Evolutionary conservation across 64 coral and sea anemone species (phyloP), one percentile per base, ranked within the genome.

Genomic region (Trachythela sp.): DNA sequence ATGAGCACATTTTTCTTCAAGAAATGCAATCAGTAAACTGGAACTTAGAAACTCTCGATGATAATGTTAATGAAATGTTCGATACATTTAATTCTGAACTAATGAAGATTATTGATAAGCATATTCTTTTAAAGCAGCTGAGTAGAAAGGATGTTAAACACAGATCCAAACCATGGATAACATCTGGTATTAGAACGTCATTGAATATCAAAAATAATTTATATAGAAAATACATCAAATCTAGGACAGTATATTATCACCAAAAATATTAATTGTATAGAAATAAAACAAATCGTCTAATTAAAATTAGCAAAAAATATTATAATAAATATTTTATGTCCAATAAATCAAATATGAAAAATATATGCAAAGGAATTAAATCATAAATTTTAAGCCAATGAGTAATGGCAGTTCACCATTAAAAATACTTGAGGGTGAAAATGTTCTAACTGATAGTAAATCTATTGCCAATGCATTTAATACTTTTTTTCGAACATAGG

Each of bases 401-500:
- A 40, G 24, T 4, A 51, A 31, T 58, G n/a, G n/a, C n/a, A 70
- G 54, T 41, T 39, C 2, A 4, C 39, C 6, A 84, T 49, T 32
- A 18, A 22, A 68, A 85, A 91, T 91, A 54, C 17, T 70, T 11
- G 54, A 85, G 8, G 40, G 48, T 11, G 35, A 85, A 9, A 39
- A 58, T 40, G 83, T 38, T 2, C 35, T 91, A 30, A 70, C 29
- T 91, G 58, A 85, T 15, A 30, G 2, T 14, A 30, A 40, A 85
- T 9, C 17, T 37, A 91, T 91, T 59, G 89, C 89, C 14, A 38
- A 58, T 58, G 35, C 36, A 30, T 86, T 91, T 48, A 91, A 91
- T 72, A 67, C 39, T 91, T 56, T 84, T 91, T 91, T 72, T 32
- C 89, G 18, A 85, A 68, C n/a, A 38, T 86, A 14, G 89, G 89